Percentiles rank a stretch among this genome's conserved stretches.
Evolutionary conservation across 2,113 vertebrate species (phyloP).

Genomic region (Scortum barcoo): DNA sequence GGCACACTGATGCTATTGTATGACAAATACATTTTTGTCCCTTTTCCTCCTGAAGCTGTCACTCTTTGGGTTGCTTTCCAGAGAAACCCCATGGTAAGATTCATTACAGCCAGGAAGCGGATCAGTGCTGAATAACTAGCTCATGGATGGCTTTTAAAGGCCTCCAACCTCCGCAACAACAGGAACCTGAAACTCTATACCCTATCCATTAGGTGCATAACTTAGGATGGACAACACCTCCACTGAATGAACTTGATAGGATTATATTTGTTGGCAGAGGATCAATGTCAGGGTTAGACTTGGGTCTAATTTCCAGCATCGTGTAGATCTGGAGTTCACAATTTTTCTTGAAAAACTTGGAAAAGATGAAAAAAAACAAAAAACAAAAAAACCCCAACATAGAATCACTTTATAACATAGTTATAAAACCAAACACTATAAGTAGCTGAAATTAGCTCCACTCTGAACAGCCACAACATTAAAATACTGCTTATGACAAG

Average conservation of each 20-base stretch:
- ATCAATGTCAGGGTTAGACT: constrained; percentile 37
- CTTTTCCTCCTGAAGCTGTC: constrained; percentile 44
- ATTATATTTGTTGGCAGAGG: constrained; percentile 65
- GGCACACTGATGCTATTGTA: background rate
- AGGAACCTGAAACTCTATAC: constrained; percentile 78
- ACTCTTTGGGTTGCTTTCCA: constrained; percentile 56
- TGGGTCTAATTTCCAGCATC: constrained; percentile 33
- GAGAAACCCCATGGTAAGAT: constrained; percentile 68
- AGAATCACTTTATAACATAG: background rate
- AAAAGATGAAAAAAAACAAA: background rate
- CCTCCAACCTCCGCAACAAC: constrained; percentile 67
- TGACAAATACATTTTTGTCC: constrained; percentile 27
- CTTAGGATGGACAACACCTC: constrained; percentile 62
- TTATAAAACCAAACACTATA: background rate
- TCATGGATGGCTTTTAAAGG: constrained; percentile 76
- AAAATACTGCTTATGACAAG: background rate
- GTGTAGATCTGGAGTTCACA: background rate
- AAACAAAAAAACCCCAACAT: too few relatives aligned
- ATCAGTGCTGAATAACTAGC: constrained; percentile 71
- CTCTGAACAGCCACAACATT: background rate
- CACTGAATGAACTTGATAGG: constrained; percentile 63
- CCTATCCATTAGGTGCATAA: constrained; percentile 75
- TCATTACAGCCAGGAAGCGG: constrained; percentile 77
- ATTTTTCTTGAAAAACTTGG: constrained; percentile 7
- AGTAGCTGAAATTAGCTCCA: background rate